These are phyloP conservation scores for Ochlodes sylvanus DNA, from an alignment of 2,888 invertebrate genomes.

Conservation along the genomic window DNA sequence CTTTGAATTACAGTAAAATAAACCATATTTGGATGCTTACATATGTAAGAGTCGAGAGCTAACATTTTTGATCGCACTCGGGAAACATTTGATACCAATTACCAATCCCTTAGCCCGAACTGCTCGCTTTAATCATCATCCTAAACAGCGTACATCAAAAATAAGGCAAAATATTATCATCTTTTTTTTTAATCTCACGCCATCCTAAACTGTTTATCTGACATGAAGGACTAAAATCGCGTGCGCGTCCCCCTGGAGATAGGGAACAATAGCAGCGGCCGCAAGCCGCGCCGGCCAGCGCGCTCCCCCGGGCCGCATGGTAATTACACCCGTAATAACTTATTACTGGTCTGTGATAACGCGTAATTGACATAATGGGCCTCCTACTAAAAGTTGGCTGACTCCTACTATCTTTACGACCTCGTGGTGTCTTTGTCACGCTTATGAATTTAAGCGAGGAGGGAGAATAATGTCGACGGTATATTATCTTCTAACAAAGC, in stretches of 20 bases:
- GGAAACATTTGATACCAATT: no score
- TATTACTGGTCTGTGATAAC: constrained; percentile 45
- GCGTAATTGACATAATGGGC: constrained; percentile 45
- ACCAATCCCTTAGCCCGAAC: no score
- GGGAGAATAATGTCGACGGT: background rate
- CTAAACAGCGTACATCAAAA: background rate
- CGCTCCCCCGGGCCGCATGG: constrained; percentile 39
- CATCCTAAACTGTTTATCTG: constrained; percentile 17
- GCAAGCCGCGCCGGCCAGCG: constrained; percentile 24
- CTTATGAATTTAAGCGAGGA: constrained; percentile 8
- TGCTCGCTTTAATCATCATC: no score
- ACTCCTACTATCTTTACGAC: constrained; percentile 20
- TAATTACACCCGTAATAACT: constrained; percentile 48
- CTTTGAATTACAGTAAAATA: no score
- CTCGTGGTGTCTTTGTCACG: constrained; percentile 5
- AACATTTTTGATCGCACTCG: no score
- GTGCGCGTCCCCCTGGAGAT: constrained; percentile 20
- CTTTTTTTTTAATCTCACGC: constrained; percentile 3
- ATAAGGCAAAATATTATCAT: background rate
- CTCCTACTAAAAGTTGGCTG: constrained; percentile 41
- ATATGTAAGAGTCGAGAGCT: no score
- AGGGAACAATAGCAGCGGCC: constrained; percentile 13
- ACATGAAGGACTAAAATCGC: constrained; percentile 43
- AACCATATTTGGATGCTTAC: no score
- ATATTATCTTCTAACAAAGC: constrained; percentile 9